Evolutionary conservation across 2,113 vertebrate species (phyloP).

Genomic region (Podarcis cretensis): DNA sequence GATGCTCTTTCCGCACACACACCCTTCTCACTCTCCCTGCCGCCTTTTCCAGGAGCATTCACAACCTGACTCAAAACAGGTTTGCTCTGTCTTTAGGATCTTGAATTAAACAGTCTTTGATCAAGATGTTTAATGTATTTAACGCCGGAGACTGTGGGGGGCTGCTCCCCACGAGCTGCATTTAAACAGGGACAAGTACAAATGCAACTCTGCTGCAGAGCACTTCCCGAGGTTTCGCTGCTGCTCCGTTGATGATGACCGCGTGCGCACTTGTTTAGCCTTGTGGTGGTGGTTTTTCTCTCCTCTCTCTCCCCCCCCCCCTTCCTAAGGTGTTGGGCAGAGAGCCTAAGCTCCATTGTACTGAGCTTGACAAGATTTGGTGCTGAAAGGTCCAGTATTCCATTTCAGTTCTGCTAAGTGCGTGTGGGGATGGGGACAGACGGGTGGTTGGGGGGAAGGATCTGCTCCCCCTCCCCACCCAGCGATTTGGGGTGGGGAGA

Average conservation of each 20-base stretch:
- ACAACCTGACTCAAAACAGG: slow-evolving; percentile 70
- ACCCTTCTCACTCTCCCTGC: slow-evolving; percentile 47
- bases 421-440: too few relatives aligned
- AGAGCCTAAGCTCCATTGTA: slow-evolving; percentile 68
- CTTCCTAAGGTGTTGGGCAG: slow-evolving; percentile 57
- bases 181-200: slow-evolving; percentile 67
- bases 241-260: slow-evolving; percentile 73
- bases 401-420: slow-evolving; percentile 59
- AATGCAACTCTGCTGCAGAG: slow-evolving; percentile 21
- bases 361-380: slow-evolving; percentile 66
- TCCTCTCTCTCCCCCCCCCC: too few relatives aligned
- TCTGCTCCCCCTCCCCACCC: too few relatives aligned
- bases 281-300: slow-evolving; percentile 60
- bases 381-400: slow-evolving; percentile 68
- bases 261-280: slow-evolving; percentile 69
- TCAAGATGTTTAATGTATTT: slow-evolving; percentile 76
- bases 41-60: slow-evolving; percentile 66
- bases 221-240: slow-evolving; percentile 74
- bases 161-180: slow-evolving; percentile 63
- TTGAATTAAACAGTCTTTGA: slow-evolving; percentile 74
- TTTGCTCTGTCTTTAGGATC: slow-evolving; percentile 75
- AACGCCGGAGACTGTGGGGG: slow-evolving; percentile 66
- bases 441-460: too few relatives aligned
- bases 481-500: background rate
- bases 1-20: slow-evolving; percentile 46